Conservation (phyloP, 2,113 vertebrate genomes). For the Suncus etruscus region DNA sequence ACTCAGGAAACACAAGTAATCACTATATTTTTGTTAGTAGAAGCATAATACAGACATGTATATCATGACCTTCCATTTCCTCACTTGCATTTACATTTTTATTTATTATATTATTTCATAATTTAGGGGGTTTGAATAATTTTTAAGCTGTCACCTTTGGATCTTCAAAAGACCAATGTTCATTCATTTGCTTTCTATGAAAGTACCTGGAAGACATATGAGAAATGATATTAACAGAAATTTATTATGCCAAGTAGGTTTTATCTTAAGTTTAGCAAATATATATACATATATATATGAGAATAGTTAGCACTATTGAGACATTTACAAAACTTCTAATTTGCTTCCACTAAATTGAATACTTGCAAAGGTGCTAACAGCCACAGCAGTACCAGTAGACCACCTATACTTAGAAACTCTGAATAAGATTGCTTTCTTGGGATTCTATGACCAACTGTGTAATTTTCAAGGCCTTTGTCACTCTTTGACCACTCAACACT, state of each 20-base stretch:
- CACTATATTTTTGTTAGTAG: constrained; percentile 20
- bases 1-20: background rate
- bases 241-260: background rate
- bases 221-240: background rate
- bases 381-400: background rate
- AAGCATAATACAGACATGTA: background rate
- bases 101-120: background rate
- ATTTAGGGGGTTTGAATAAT: constrained; percentile 13
- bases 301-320: background rate
- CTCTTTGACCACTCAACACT: background rate
- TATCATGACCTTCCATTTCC: background rate
- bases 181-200: constrained; percentile 34
- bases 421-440: background rate
- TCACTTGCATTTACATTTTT: constrained; percentile 20
- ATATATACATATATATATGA: too few relatives aligned
- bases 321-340: background rate
- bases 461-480: background rate
- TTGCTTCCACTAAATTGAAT: background rate
- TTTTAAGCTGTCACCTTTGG: constrained; percentile 39
- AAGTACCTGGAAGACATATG: background rate
- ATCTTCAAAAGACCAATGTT: background rate
- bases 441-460: background rate
- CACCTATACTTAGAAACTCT: background rate
- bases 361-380: background rate
- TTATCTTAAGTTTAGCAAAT: background rate